phyloP scores from a whole-genome alignment of 1,140 invertebrate species.

The Penaeus chinensis region DNA sequence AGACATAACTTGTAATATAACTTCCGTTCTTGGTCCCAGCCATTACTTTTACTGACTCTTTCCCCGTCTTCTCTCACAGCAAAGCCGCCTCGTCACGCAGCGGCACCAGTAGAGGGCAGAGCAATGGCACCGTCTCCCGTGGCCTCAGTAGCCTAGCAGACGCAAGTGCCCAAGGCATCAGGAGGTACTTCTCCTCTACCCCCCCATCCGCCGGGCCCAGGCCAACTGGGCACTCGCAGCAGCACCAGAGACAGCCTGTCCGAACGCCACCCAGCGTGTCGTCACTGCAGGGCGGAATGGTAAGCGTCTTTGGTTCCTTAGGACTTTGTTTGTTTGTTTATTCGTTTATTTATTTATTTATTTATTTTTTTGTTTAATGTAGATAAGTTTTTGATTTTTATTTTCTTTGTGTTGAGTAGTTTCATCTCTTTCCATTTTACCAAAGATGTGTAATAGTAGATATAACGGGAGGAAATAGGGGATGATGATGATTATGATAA shows the following conservation, averaged over 20 bases:
- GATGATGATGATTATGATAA: too few species aligned
- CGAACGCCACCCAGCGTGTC: background rate
- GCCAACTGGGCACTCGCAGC: constrained; percentile 31
- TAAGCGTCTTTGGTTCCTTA: background rate
- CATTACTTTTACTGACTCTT: background rate
- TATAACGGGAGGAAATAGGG: too few species aligned
- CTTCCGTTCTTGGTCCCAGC: background rate
- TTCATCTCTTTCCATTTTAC: too few species aligned
- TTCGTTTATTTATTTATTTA: too few species aligned
- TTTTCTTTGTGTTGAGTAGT: too few species aligned
- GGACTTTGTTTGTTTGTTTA: too few species aligned
- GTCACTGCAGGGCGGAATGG: constrained; percentile 20
- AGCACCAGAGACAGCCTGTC: background rate
- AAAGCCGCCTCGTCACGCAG: background rate
- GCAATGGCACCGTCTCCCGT: background rate
- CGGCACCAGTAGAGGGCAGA: constrained; percentile 18
- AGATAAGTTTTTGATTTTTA: too few species aligned
- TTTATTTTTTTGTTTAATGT: too few species aligned
- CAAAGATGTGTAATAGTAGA: too few species aligned
- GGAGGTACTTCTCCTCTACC: constrained; percentile 3
- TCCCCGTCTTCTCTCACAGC: background rate
- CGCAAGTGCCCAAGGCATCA: constrained; percentile 1
- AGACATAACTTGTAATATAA: too few species aligned
- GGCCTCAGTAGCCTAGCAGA: too few species aligned
- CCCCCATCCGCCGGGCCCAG: constrained; percentile 3